Evolutionary conservation across 1,140 invertebrate species (phyloP), one percentile per base, ranked within the genome.

Genomic region (Hyphantria cunea): DNA sequence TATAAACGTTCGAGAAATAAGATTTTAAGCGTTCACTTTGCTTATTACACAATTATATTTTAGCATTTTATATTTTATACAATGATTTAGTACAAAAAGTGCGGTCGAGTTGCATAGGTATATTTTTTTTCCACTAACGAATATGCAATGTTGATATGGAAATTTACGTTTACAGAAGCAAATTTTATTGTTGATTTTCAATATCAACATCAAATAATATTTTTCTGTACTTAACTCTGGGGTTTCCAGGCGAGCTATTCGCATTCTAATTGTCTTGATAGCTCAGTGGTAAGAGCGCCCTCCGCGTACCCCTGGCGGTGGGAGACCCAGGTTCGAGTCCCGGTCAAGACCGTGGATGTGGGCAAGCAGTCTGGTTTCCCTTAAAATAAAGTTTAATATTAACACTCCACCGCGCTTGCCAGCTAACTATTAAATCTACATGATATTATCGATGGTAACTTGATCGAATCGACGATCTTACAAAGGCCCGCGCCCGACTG

Each of bases 201-300:
- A 25, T 25, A 39, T 39, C 8, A 39, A 3, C 37, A 39, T 39
- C 8, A 39, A 39, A 39, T 39, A 39, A 39, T 13, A 25, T 42
- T 25, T 11, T 13, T 47, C n/a, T n/a, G n/a, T 9, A 47, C 12
- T 44, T 3, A 49, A 15, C 10, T 33, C 45, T 47, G 11, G 17
- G 51, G 54, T 53, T 45, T 61, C 62, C 63, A 70, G 64, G 64
- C 56, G 34, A 53, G 68, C 71, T 75, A 60, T 55, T 75, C 68
- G 74, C 76, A 85, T 86, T 84, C 77, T 70, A 14, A 78, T 84
- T 86, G 90, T 91, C 89, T 91, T 90, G 89, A 88, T 91, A 91
- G 89, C 90, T 91, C 70, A 91, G 86, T 68, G 90, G 89, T 81
- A 33, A 91, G 87, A 91, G 89, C 87, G 82, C 86, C 88, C 84